Percentiles rank a stretch among this genome's conserved stretches.
These are phyloP conservation scores for Lutjanus campechanus DNA, from an alignment of 2,797 vertebrate genomes.

Conservation along the genomic window DNA sequence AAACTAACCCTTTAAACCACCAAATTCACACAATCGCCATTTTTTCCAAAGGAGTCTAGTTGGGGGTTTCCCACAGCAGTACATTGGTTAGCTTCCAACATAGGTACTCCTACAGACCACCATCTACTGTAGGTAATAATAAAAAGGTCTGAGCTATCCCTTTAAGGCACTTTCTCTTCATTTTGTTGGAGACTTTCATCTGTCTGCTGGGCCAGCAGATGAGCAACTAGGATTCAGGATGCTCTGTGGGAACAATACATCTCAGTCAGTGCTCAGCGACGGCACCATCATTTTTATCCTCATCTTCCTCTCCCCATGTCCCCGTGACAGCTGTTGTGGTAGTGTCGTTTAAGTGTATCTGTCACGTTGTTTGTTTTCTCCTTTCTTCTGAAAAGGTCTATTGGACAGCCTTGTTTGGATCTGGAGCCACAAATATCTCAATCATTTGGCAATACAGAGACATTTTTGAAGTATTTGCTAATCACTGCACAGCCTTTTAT, in stretches of 20 bases:
- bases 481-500: slow-evolving; percentile 60
- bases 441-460: slow-evolving; percentile 59
- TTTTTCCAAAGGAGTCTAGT: too few species aligned
- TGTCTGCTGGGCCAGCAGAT: slow-evolving; percentile 33
- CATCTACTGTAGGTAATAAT: too few species aligned
- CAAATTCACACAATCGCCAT: too few species aligned
- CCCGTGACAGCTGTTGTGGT: slow-evolving; percentile 44
- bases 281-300: slow-evolving; percentile 36
- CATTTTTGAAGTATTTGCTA: slow-evolving; percentile 63
- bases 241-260: slow-evolving; percentile 20
- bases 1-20: too few species aligned
- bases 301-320: slow-evolving; percentile 13
- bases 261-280: slow-evolving; percentile 30
- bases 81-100: too few species aligned
- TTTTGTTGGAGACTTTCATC: slow-evolving; percentile 42
- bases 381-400: slow-evolving; percentile 45
- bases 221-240: slow-evolving; percentile 40
- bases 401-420: slow-evolving; percentile 58
- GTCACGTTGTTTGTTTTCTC: slow-evolving; percentile 18
- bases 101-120: too few species aligned
- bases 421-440: slow-evolving; percentile 63
- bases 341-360: slow-evolving; percentile 30
- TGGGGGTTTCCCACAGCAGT: too few species aligned
- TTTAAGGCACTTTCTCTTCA: slow-evolving; percentile 50
- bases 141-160: too few species aligned